Evolutionary conservation across 1,140 invertebrate genomes (phyloP), one percentile per base, ranked within the genome.

Genomic region (Hyposmocoma kahamanoa): DNA sequence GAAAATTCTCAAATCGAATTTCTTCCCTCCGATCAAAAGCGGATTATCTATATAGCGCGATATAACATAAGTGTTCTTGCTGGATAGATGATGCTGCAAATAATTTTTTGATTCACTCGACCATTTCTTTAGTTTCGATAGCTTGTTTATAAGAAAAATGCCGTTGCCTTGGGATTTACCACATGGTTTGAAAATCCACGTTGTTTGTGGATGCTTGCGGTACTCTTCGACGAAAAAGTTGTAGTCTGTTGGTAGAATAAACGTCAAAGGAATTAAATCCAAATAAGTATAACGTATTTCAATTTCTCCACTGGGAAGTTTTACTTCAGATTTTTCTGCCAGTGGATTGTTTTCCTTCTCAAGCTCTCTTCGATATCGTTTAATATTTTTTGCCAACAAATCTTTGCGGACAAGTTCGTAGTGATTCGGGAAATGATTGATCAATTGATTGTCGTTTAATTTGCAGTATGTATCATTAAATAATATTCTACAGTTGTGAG

Each of bases 211-310:
- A 48, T 94, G 94, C 76, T 96, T 97, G 36, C 93, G 81, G 75
- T 98, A 98, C 72, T 98, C 96, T 73, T 98, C 96, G 0, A 97
- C 95, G 84, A 98, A 98, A 90, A 97, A 93, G 72, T 97, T 97
- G 69, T 98, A 98, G 81, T 98, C 94, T 45, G 95, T 94, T 1
- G 97, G 97, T 47, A 98, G 84, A 45, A 97, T 95, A 77, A 97
- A 98, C 0, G 97, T 98, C 0, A 95, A 90, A 1, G 97, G 96
- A 50, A 98, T 93, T 69, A 98, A 97, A 84, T 98, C 96, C 72
- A 96, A 83, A 68, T 95, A 90, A 1, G 94, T 61, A 75, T 95
- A 94, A 75, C 94, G 92, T 9, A 92, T 90, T 55, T 91, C 89
- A 26, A 91, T 91, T 56, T 93, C 90, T 18, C 90, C 91, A 62